Percentiles rank a stretch among this genome's conserved stretches.
These are phyloP conservation scores for Atopsyche davidsoni DNA, from an alignment of 1,140 invertebrate species.

Conservation along the genomic window DNA sequence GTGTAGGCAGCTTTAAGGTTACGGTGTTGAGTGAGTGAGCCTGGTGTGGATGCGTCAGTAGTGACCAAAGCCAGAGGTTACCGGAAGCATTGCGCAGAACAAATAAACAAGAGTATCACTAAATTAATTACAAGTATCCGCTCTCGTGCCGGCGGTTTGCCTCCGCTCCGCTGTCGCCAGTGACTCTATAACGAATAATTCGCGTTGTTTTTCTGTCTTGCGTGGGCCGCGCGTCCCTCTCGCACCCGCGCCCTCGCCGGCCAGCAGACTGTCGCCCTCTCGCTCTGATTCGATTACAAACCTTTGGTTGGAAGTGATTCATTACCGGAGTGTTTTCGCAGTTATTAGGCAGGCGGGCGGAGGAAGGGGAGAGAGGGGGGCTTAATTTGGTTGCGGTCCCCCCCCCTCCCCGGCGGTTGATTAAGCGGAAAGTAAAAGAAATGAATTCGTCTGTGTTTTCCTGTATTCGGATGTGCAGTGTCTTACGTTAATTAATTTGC, in stretches of 20 bases:
- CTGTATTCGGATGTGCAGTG: too few species aligned
- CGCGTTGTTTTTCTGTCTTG: slow-evolving; percentile 26
- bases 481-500: too few species aligned
- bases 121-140: too few species aligned
- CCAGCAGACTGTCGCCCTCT: slow-evolving; percentile 11
- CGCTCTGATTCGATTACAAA: slow-evolving; percentile 28
- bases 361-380: slow-evolving; percentile 2
- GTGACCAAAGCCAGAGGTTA: too few species aligned
- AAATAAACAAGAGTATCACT: too few species aligned
- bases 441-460: too few species aligned
- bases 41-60: too few species aligned
- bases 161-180: slow-evolving; percentile 17
- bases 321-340: slow-evolving; percentile 30
- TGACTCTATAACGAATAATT: slow-evolving; percentile 28
- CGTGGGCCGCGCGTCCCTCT: slow-evolving; percentile 7
- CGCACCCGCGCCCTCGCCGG: background rate
- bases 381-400: slow-evolving; percentile 27
- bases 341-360: slow-evolving; percentile 23
- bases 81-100: too few species aligned
- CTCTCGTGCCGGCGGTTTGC: background rate
- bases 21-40: too few species aligned
- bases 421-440: too few species aligned
- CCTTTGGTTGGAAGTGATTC: slow-evolving; percentile 26
- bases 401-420: background rate
- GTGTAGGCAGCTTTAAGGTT: too few species aligned